Conservation (phyloP, 2,797 vertebrate genomes). For the Tarsius wallacei region DNA sequence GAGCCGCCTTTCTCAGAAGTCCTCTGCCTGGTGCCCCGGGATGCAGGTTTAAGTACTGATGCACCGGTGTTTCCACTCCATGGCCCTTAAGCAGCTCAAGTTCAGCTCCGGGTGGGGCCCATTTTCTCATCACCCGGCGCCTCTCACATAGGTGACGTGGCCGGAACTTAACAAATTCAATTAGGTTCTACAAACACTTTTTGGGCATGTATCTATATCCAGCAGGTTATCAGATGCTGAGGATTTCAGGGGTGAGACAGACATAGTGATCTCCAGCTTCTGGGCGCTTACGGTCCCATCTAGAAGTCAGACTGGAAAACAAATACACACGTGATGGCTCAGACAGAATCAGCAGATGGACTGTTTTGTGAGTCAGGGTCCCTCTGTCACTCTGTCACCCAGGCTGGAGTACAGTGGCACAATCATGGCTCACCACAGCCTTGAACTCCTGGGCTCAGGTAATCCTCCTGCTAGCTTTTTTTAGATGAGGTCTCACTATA, state of each 20-base stretch:
- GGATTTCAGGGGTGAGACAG: no score
- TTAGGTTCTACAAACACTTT: background rate
- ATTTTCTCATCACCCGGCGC: background rate
- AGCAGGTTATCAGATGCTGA: background rate
- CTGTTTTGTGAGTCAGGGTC: background rate
- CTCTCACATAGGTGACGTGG: background rate
- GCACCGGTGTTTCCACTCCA: background rate
- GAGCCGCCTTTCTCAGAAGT: background rate
- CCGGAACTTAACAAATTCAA: background rate
- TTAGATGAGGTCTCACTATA: no score
- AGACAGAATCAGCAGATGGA: background rate
- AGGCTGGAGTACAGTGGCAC: no score
- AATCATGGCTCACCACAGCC: no score
- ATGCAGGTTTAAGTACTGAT: background rate
- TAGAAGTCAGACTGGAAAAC: background rate
- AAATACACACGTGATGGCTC: background rate
- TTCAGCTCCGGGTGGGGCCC: background rate
- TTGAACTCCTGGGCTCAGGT: no score
- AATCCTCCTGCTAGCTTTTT: no score
- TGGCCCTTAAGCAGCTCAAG: background rate
- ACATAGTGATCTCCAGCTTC: background rate
- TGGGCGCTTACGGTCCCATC: background rate
- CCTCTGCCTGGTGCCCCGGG: background rate
- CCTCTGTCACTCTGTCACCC: no score
- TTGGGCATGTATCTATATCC: background rate